Conservation (phyloP, 2,888 invertebrate species). For the Gymnoscelis rufifasciata region DNA sequence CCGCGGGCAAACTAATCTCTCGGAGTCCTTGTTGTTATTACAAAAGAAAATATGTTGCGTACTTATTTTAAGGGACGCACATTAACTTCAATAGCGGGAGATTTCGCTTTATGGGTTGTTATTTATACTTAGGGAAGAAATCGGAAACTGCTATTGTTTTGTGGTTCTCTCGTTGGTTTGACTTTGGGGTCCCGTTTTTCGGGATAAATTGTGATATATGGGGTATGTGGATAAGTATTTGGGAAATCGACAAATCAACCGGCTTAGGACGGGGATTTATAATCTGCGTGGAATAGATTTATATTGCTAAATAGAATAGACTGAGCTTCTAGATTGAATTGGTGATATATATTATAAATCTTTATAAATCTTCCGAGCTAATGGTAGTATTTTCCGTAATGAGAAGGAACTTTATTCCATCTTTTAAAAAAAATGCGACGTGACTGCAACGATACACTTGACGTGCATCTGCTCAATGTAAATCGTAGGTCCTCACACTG, state of each 20-base stretch:
- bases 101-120: slow-evolving; percentile 9
- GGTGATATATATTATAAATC: no score
- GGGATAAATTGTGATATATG: background rate
- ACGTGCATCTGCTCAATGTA: no score
- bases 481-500: no score
- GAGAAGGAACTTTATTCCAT: no score
- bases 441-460: no score
- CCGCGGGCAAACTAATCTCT: slow-evolving; percentile 42
- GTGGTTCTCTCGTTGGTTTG: slow-evolving; percentile 6
- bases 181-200: background rate
- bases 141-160: background rate
- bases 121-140: slow-evolving; percentile 11
- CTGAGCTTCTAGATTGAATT: no score
- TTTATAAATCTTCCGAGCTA: no score
- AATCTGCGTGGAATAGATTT: no score
- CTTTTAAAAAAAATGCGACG: no score
- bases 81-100: slow-evolving; percentile 19
- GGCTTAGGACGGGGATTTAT: no score
- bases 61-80: slow-evolving; percentile 17
- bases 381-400: no score
- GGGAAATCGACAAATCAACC: background rate
- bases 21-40: slow-evolving; percentile 15
- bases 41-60: slow-evolving; percentile 21
- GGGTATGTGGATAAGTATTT: background rate
- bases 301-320: no score